Evolutionary conservation across 1,140 invertebrate species (phyloP), one percentile per base, ranked within the genome.

Genomic region (Drosophila ambigua): DNA sequence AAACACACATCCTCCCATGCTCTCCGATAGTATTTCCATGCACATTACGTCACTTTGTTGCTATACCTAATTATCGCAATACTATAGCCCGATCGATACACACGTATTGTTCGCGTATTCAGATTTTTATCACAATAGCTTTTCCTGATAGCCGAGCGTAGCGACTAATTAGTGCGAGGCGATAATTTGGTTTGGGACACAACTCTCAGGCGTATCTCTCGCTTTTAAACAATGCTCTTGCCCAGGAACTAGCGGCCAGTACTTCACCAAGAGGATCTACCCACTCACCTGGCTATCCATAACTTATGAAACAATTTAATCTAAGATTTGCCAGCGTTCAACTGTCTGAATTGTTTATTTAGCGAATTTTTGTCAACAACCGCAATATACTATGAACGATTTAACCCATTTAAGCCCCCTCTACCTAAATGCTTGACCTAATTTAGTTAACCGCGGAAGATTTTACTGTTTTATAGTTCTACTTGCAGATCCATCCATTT

Each of bases 241-340:
- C 4, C 11, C 20, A 46, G 5, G 6, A 20, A 2, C 20, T 16
- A 20, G 7, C 20, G n/a, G 46, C 3, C 7, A 49, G 8, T n/a
- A 20, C 24, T 43, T 8, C n/a, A 48, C 8, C 8, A 1, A 8
- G 5, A 20, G 11, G 5, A 44, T 41, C 13, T 5, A 16, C 24
- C 28, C 49, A 76, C 78, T 87, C 64, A 87, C 82, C 64, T 87
- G 82, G 53, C 82, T 87, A 50, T 87, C 82, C 82, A 87, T 87
- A 57, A 88, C 82, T 88, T 72, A 35, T 64, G 54, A 58, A 68
- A 65, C 50, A 31, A 45, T 52, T 59, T 53, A 48, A 62, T 55
- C 57, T 50, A 46, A 44, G 64, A 65, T 88, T 82, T 59, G 46
- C 67, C 82, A 81, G 77, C 64, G 66, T 65, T 68, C 15, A 46